A percentile compares a stretch with the other conserved stretches of the same genome.
phyloP scores from a whole-genome alignment of 2,797 vertebrate species.

The Hydrolagus colliei region DNA sequence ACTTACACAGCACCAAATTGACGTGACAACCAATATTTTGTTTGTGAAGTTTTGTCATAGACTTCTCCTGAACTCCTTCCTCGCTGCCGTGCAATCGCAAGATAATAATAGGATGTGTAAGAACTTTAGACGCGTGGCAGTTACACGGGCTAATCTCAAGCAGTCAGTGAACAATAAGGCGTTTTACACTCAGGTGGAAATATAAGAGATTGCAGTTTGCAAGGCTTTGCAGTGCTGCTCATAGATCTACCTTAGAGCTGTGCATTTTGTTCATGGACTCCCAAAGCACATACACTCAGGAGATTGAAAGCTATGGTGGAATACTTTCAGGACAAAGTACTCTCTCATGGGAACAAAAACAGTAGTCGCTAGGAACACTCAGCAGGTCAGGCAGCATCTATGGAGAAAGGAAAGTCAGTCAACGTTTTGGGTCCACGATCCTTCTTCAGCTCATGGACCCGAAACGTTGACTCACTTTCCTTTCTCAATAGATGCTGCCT shows the following conservation, averaged over 20 bases:
- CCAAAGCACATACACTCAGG: background rate
- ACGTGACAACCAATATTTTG: constrained; percentile 22
- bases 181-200: background rate
- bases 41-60: constrained; percentile 21
- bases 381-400: too few species aligned
- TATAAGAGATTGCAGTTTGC: background rate
- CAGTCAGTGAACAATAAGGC: constrained; percentile 16
- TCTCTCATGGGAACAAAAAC: too few species aligned
- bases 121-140: constrained; percentile 2
- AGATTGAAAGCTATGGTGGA: background rate
- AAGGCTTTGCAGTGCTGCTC: background rate
- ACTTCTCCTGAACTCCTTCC: constrained; percentile 22
- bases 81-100: background rate
- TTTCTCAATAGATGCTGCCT: too few species aligned
- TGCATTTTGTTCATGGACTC: background rate
- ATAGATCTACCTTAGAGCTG: background rate
- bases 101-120: constrained; percentile 17
- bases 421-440: too few species aligned
- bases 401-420: too few species aligned
- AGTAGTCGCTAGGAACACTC: too few species aligned
- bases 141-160: constrained; percentile 4
- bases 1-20: constrained; percentile 4
- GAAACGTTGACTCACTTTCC: too few species aligned
- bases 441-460: too few species aligned
- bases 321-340: background rate